Evolutionary conservation across 1,140 invertebrate species (phyloP).

Genomic region (Chironomus striatipennis): DNA sequence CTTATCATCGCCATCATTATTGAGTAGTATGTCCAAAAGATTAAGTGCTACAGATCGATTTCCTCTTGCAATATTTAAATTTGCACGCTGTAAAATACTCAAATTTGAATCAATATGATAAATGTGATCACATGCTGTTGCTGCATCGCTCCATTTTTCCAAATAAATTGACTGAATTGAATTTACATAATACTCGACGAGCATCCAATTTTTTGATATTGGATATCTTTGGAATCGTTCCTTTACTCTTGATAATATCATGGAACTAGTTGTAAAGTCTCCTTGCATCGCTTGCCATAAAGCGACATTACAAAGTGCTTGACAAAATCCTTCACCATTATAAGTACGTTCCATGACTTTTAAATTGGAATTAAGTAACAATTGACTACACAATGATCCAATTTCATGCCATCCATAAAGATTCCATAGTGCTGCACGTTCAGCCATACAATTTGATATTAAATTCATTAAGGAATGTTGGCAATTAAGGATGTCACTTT

Average conservation of each 20-base stretch:
- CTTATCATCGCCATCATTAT: constrained; percentile 43
- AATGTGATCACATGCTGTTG: constrained; percentile 61
- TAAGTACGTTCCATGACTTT: constrained; percentile 43
- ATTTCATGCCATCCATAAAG: constrained; percentile 80
- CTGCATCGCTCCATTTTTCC: constrained; percentile 67
- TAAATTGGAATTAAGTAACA: constrained; percentile 62
- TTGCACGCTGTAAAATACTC: constrained; percentile 52
- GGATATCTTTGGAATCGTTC: constrained; percentile 54
- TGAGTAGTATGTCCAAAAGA: constrained; percentile 49
- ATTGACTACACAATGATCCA: constrained; percentile 64
- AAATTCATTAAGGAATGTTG: constrained; percentile 74
- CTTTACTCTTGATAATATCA: constrained; percentile 49
- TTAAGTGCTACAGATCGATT: constrained; percentile 54
- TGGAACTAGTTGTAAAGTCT: constrained; percentile 46
- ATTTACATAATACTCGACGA: constrained; percentile 54
- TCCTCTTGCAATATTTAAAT: constrained; percentile 58
- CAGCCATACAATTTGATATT: constrained; percentile 63
- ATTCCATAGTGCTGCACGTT: constrained; percentile 75
- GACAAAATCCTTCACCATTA: constrained; percentile 60
- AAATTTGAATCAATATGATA: constrained; percentile 61
- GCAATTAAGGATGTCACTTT: constrained; percentile 77
- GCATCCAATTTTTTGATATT: constrained; percentile 54
- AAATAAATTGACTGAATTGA: constrained; percentile 47
- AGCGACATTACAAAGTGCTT: constrained; percentile 61
- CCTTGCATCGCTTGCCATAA: constrained; percentile 53